Evolutionary conservation across 2,797 vertebrate species (phyloP).

Genomic region (Eptatretus atami): DNA sequence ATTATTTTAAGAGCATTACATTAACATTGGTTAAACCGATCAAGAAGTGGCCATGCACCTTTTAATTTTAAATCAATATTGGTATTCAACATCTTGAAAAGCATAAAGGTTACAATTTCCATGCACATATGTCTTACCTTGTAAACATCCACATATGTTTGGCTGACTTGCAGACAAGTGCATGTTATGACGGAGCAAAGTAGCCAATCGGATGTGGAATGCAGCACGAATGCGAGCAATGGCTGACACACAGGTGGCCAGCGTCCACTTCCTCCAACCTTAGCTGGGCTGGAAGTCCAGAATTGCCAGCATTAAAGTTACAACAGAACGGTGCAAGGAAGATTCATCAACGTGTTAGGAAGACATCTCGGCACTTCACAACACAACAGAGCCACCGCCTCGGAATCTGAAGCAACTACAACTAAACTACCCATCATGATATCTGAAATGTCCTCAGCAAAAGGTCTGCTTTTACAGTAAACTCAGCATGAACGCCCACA

Average conservation of each 20-base stretch:
- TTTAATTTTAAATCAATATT: no score
- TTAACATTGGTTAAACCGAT: no score
- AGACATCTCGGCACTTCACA: no score
- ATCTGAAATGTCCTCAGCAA: neutral
- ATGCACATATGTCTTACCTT: slow-evolving; percentile 24
- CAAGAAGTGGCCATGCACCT: no score
- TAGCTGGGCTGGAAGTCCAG: no score
- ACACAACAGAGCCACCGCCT: no score
- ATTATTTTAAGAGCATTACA: no score
- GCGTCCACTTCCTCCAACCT: slow-evolving; percentile 58
- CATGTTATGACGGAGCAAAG: slow-evolving; percentile 32
- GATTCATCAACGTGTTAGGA: neutral
- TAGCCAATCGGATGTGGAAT: slow-evolving; percentile 48
- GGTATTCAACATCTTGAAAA: no score
- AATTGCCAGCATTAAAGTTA: no score
- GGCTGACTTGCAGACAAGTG: slow-evolving; percentile 24
- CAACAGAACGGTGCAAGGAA: neutral
- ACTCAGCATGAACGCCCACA: accelerated
- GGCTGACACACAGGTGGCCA: slow-evolving; percentile 49
- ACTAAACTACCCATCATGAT: no score
- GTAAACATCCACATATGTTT: slow-evolving; percentile 40
- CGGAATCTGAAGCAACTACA: no score
- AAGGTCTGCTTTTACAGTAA: neutral
- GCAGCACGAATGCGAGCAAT: slow-evolving; percentile 49
- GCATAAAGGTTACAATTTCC: no score